A percentile compares a stretch with the other conserved stretches of the same genome.
These are phyloP conservation scores for Podarcis raffonei DNA, from an alignment of 2,113 vertebrate genomes.

Conservation along the genomic window DNA sequence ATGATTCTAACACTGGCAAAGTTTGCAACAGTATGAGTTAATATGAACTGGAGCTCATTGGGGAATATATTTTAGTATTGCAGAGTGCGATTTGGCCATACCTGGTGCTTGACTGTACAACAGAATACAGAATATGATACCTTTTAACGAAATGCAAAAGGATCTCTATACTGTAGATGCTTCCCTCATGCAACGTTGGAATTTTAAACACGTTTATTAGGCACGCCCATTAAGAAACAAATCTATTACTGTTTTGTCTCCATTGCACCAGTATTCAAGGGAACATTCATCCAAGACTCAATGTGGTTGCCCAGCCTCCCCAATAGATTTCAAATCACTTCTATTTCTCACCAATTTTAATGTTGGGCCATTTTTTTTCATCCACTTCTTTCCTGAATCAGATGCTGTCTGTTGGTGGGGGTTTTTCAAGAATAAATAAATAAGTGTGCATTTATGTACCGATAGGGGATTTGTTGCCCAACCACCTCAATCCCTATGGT, in stretches of 20 bases:
- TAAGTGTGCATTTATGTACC: not conserved
- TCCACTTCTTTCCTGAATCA: not conserved
- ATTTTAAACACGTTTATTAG: not conserved
- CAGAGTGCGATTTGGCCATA: not conserved
- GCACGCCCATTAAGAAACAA: not conserved
- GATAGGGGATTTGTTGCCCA: not conserved
- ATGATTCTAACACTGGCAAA: not conserved
- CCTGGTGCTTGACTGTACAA: not conserved
- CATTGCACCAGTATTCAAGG: not conserved
- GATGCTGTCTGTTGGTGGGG: too few species aligned
- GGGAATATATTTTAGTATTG: not conserved
- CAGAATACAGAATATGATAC: not conserved
- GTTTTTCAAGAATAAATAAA: too few species aligned
- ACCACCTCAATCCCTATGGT: rapidly evolving
- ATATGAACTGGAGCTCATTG: not conserved
- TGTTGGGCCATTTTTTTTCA: not conserved
- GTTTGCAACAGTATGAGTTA: not conserved
- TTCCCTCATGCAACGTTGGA: not conserved
- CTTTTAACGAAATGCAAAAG: not conserved
- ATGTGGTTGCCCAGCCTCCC: not conserved
- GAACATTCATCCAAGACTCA: not conserved
- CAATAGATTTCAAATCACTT: not conserved
- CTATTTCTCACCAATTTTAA: not conserved
- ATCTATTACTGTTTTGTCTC: not conserved
- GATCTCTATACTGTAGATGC: not conserved